These are phyloP conservation scores for Lapara coniferarum DNA, from an alignment of 2,888 invertebrate species.

Conservation along the genomic window DNA sequence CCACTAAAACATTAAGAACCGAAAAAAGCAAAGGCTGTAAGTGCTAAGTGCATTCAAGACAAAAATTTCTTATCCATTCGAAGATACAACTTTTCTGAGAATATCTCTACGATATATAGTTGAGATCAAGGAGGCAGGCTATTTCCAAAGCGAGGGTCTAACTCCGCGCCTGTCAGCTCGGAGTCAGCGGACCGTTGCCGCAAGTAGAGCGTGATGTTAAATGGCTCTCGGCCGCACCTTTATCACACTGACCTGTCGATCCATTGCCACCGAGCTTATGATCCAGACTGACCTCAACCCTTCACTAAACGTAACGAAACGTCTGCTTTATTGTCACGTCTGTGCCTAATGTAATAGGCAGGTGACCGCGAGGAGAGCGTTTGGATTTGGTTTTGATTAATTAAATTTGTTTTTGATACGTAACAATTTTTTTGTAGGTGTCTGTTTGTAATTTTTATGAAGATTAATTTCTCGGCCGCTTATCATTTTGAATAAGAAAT, in stretches of 20 bases:
- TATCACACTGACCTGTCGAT: conserved; percentile 26
- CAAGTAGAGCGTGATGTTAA: conserved; percentile 24
- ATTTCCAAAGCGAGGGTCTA: neutral
- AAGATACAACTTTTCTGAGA: too few relatives aligned
- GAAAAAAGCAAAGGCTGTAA: too few relatives aligned
- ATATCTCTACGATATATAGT: too few relatives aligned
- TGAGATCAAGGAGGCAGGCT: neutral
- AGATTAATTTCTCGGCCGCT: too few relatives aligned
- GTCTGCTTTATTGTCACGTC: neutral
- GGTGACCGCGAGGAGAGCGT: neutral
- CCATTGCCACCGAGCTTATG: conserved; percentile 6
- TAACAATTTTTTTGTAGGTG: too few relatives aligned
- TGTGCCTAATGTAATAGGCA: neutral
- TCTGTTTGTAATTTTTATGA: too few relatives aligned
- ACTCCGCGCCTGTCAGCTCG: conserved; percentile 11
- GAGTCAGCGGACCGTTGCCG: conserved; percentile 18
- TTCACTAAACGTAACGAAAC: conserved; percentile 1
- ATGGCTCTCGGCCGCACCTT: conserved; percentile 22
- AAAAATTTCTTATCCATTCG: too few relatives aligned
- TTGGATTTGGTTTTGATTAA: neutral
- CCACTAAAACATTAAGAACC: too few relatives aligned
- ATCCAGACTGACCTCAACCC: conserved; percentile 5
- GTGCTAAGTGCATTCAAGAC: too few relatives aligned
- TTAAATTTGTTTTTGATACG: neutral
- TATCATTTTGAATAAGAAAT: too few relatives aligned